Evolutionary conservation across 2,113 vertebrate genomes (phyloP).

Genomic region (Orcinus orca): DNA sequence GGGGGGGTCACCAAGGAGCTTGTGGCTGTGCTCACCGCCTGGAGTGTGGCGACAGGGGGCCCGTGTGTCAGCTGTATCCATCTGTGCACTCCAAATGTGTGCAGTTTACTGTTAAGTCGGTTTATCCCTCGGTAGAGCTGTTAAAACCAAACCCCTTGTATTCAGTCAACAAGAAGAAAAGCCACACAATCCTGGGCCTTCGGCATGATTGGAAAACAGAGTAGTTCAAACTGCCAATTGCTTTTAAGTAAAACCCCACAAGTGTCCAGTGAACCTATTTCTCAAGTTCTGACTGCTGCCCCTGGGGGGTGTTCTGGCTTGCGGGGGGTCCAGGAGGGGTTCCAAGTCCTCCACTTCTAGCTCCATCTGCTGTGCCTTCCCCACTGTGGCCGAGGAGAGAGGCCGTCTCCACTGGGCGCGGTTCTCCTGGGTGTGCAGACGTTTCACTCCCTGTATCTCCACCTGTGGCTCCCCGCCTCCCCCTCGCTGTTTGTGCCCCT

Average conservation of each 20-base stretch:
- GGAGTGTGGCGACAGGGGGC: background rate
- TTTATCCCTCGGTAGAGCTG: background rate
- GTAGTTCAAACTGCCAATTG: background rate
- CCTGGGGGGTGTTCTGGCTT: no score
- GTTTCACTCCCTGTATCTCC: background rate
- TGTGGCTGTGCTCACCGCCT: background rate
- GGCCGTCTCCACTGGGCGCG: background rate
- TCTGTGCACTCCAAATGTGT: background rate
- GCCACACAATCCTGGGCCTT: background rate
- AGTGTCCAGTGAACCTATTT: background rate
- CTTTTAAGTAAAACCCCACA: background rate
- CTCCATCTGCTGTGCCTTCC: no score
- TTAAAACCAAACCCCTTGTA: no score
- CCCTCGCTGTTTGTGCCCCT: background rate
- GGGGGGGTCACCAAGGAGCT: no score
- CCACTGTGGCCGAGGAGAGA: background rate
- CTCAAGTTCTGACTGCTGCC: background rate
- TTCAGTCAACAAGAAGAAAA: background rate
- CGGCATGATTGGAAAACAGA: background rate
- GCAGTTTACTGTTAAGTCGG: fast-evolving
- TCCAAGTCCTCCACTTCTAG: background rate
- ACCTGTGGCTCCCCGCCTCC: no score
- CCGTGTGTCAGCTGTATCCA: background rate
- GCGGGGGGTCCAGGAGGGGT: no score
- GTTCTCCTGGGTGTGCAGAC: background rate